Base-by-base conservation (phyloP, 1,140 invertebrate genomes). In the Steinernema feltiae region DNA sequence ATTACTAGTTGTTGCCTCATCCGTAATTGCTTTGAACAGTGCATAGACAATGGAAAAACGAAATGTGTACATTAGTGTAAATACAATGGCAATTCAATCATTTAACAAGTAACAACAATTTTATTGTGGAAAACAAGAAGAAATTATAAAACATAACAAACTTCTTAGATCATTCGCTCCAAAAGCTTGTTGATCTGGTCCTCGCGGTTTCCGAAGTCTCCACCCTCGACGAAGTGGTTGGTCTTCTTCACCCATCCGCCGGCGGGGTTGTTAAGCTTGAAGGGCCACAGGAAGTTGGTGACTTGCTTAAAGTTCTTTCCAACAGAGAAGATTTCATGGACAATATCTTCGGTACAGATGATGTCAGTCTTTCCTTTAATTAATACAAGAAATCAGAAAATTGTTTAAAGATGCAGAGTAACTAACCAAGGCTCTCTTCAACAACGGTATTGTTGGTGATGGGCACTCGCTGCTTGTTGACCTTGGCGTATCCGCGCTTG, bases 171-270 rank as follows among this genome's bases (percentile, higher is more conserved):
- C 97, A 99, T 99, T 88, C 91, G 91, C 88, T 93, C 91, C 76
- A 99, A 90, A 78, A 99, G 91, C 86, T 92, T 91, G 88, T 99
- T 99, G 85, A 99, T 93, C 88, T 94, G 92, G 83, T 97, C 94
- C 89, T 99, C 97, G 80, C 97, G 90, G 89, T 96, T 95, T 78
- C 97, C 97, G 87, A 96, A 99, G 89, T 99, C 97, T 86, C 97
- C 97, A 87, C n/a, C 97, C 88, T 99, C 96, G 69, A 98, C 95
- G 87, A 95, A 99, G 87, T 99, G 97, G 87, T 94, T 97, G 72
- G 93, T 94, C 91, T 99, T 99, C 90, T 97, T 97, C 82, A 94
- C 91, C 95, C 96, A 99, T 84, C 97, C 97, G 82, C n/a, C 96
- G 83, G 92, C 96, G 74, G 97, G 97, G 79, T 95, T 99, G 90